phyloP scores from a whole-genome alignment of 2,797 vertebrate species.

The Coluber constrictor region DNA sequence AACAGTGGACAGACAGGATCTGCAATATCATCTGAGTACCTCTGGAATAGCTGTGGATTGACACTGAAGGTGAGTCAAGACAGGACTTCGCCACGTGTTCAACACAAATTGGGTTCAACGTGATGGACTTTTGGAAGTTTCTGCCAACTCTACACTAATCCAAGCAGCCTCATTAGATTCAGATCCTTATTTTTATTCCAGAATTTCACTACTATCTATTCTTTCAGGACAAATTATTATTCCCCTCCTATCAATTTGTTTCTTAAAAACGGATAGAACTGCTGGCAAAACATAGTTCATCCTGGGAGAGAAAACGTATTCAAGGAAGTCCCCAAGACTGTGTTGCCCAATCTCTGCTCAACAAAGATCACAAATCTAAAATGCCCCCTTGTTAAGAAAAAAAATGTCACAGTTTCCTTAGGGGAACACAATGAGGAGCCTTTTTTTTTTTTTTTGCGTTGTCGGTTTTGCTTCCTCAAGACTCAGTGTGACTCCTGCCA shows the following conservation, averaged over 20 bases:
- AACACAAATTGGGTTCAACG: background rate
- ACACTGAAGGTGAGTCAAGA: background rate
- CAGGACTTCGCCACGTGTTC: background rate
- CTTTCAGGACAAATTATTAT: background rate
- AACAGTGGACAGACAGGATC: background rate
- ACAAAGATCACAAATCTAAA: background rate
- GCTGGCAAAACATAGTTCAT: background rate
- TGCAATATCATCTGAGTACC: background rate
- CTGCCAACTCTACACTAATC: background rate
- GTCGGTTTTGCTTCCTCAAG: background rate
- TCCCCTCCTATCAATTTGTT: background rate
- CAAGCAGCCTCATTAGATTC: background rate
- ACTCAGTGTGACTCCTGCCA: constrained; percentile 13
- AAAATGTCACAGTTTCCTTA: background rate
- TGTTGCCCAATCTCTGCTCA: background rate
- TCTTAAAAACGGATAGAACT: background rate
- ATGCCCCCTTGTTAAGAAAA: background rate
- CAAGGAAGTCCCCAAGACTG: background rate
- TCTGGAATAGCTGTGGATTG: background rate
- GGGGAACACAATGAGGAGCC: background rate
- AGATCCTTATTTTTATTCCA: background rate
- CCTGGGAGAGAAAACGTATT: background rate
- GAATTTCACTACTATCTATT: background rate
- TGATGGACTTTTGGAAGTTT: background rate
- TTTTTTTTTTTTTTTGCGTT: background rate